A percentile compares a stretch with the other conserved stretches of the same genome.
Conservation (phyloP, 2,888 invertebrate genomes). For the Icerya purchasi region DNA sequence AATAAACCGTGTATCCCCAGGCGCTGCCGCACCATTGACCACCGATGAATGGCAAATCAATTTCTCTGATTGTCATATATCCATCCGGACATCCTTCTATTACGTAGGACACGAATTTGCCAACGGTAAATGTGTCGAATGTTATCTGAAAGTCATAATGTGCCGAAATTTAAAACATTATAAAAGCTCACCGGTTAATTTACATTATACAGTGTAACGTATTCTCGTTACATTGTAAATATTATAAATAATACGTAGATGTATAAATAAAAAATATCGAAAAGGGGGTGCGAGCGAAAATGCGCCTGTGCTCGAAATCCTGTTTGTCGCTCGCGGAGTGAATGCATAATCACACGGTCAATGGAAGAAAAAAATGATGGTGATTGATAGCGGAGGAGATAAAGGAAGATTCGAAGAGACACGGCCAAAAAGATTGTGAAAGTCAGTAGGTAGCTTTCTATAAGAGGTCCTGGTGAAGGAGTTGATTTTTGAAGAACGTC, state of each 20-base stretch:
- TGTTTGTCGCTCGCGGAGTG: neutral
- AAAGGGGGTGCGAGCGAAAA: neutral
- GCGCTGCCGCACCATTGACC: conserved; percentile 69
- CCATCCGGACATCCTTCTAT: conserved; percentile 59
- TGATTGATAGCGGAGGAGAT: no score
- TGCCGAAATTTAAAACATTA: no score
- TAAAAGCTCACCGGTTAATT: neutral
- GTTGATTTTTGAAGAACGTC: no score
- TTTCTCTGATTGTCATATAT: conserved; percentile 55
- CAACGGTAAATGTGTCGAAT: conserved; percentile 63
- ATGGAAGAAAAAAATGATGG: no score
- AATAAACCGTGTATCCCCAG: conserved; percentile 66
- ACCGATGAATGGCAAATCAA: conserved; percentile 43
- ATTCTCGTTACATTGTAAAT: no score
- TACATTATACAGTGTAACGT: neutral
- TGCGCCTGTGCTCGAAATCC: neutral
- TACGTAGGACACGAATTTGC: conserved; percentile 55
- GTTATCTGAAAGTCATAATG: conserved; percentile 39
- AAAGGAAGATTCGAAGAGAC: no score
- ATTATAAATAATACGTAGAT: neutral
- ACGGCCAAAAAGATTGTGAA: no score
- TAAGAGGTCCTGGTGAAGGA: no score
- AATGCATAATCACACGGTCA: no score
- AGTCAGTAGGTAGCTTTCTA: no score
- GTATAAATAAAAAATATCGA: neutral